Conservation (phyloP, 2,888 invertebrate genomes). For the Antheraea yamamai region DNA sequence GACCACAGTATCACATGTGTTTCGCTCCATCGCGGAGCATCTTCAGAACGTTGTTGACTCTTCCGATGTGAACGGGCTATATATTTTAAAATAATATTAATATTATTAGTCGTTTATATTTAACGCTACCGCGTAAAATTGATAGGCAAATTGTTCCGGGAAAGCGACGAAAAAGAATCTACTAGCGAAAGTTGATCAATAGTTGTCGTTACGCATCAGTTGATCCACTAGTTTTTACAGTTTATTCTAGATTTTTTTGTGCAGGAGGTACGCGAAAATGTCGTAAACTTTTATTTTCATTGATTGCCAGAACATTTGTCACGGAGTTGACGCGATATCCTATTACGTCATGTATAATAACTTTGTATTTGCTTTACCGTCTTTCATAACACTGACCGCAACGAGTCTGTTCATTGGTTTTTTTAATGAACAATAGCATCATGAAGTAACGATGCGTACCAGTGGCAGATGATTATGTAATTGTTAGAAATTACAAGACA, state of each 20-base stretch:
- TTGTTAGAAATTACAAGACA: no score
- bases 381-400: background rate
- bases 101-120: no score
- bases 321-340: background rate
- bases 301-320: background rate
- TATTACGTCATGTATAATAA: background rate
- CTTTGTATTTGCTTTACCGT: background rate
- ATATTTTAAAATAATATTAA: no score
- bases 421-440: slow-evolving; percentile 5
- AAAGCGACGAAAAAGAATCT: no score
- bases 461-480: no score
- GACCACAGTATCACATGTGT: no score
- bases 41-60: no score
- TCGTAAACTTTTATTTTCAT: background rate
- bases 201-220: background rate
- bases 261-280: background rate
- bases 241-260: background rate
- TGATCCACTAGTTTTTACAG: background rate
- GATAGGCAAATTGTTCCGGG: no score
- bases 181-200: background rate
- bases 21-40: no score
- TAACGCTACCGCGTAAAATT: no score
- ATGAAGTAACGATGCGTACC: background rate
- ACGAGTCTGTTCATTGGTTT: background rate
- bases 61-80: no score